Conservation (phyloP, 2,113 vertebrate genomes). For the Menura novaehollandiae region DNA sequence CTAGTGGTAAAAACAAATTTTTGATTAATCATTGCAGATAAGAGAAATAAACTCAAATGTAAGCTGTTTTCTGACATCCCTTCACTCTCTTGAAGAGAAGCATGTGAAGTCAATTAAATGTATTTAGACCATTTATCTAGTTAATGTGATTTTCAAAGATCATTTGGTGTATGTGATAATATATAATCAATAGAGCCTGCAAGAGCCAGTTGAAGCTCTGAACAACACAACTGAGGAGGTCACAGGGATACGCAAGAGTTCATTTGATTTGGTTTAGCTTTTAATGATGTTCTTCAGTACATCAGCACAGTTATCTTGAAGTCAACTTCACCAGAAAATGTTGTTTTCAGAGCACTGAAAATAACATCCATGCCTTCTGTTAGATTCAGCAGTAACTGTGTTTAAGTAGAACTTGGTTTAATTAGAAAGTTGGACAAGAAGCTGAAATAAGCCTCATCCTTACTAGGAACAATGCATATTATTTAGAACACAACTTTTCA, state of each 20-base stretch:
- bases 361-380: neutral
- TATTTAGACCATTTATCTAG: slow-evolving; percentile 1
- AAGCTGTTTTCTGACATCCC: slow-evolving; percentile 21
- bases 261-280: slow-evolving; percentile 15
- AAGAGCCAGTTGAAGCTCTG: neutral
- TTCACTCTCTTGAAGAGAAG: slow-evolving; percentile 12
- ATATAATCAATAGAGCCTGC: neutral
- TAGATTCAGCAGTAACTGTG: neutral
- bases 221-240: neutral
- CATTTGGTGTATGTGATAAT: slow-evolving; percentile 9
- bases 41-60: slow-evolving; percentile 2
- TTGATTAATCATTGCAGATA: neutral
- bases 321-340: neutral
- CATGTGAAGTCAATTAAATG: slow-evolving; percentile 44
- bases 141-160: slow-evolving; percentile 30
- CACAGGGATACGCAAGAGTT: neutral
- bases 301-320: neutral
- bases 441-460: neutral
- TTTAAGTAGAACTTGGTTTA: slow-evolving; percentile 8
- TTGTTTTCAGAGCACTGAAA: neutral
- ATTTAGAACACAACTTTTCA: neutral
- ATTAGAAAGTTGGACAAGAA: neutral
- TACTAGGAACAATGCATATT: neutral
- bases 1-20: slow-evolving; percentile 12
- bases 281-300: slow-evolving; percentile 14